phyloP scores from a whole-genome alignment of 2,888 invertebrate genomes.

The Leptopterna dolabrata region DNA sequence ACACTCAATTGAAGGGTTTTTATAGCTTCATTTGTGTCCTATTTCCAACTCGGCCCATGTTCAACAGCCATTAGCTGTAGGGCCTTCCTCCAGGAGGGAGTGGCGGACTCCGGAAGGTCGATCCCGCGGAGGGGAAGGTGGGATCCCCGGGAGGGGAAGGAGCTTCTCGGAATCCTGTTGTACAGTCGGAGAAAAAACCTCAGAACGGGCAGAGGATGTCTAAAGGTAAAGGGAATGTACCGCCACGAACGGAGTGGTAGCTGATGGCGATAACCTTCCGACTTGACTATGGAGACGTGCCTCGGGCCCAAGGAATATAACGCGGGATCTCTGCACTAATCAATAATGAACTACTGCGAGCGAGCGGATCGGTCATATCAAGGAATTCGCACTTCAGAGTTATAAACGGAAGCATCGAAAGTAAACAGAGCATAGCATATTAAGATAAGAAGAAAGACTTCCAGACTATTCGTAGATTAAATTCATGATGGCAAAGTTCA shows the following conservation, averaged over 20 bases:
- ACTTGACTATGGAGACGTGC: not conserved
- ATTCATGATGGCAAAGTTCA: too few species aligned
- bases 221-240: not conserved
- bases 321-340: not conserved
- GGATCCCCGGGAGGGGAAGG: not conserved
- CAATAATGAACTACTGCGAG: not conserved
- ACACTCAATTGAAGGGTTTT: slow-evolving; percentile 34
- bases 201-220: not conserved
- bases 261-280: not conserved
- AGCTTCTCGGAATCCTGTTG: slow-evolving; percentile 44
- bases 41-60: slow-evolving; percentile 35
- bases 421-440: too few species aligned
- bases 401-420: not conserved
- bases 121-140: not conserved
- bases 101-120: not conserved
- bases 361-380: too few species aligned
- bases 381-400: not conserved
- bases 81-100: slow-evolving; percentile 28
- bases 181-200: slow-evolving; percentile 32
- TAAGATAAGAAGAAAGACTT: too few species aligned
- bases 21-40: slow-evolving; percentile 51
- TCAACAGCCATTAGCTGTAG: slow-evolving; percentile 42
- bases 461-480: too few species aligned
- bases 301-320: not conserved
- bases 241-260: not conserved